These are phyloP conservation scores for Gortyna flavago DNA, from an alignment of 2,888 invertebrate genomes.

Conservation along the genomic window DNA sequence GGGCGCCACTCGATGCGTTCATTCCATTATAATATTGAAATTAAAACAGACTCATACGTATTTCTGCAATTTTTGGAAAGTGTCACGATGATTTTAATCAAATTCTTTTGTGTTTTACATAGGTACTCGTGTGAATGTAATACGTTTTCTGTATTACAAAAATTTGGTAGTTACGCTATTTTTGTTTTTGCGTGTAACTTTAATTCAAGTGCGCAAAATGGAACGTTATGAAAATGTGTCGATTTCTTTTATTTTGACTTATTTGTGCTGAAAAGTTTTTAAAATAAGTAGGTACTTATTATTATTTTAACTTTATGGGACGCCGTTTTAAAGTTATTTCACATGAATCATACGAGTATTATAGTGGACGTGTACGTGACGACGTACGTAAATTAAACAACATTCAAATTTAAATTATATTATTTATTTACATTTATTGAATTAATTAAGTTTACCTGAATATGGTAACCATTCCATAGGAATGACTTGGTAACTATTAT, in stretches of 20 bases:
- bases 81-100: conserved; percentile 51
- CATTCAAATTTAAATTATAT: conserved; percentile 18
- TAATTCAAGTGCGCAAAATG: conserved; percentile 11
- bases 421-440: conserved; percentile 42
- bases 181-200: conserved; percentile 30
- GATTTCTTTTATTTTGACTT: neutral
- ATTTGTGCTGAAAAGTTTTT: neutral
- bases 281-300: neutral
- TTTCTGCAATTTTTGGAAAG: conserved; percentile 64
- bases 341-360: neutral
- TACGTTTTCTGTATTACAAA: conserved; percentile 13
- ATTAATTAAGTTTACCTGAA: neutral
- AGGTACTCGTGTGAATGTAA: neutral
- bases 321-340: conserved; percentile 16
- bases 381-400: conserved; percentile 44
- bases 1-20: conserved; percentile 57
- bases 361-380: neutral
- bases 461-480: conserved; percentile 62
- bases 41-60: conserved; percentile 16
- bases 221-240: conserved; percentile 2
- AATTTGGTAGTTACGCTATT: conserved; percentile 13
- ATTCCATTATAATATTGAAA: conserved; percentile 47
- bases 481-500: conserved; percentile 52
- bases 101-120: conserved; percentile 45
- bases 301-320: neutral